Evolutionary conservation across 2,888 invertebrate species (phyloP), one percentile per base, ranked within the genome.

Genomic region (Cylloceria caligata): DNA sequence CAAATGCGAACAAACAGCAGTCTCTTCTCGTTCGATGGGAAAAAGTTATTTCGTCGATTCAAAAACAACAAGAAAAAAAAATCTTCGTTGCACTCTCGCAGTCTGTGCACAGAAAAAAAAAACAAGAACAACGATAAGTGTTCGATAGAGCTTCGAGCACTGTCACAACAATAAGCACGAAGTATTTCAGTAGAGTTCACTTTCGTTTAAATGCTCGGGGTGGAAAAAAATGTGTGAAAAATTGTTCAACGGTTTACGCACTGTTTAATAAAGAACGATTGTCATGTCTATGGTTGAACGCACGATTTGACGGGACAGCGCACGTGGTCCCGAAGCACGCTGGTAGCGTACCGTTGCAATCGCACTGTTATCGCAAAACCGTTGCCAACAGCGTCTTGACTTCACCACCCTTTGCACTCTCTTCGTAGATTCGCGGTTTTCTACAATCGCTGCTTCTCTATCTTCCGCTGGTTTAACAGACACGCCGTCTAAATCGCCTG

Each of bases 401-500:
- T 21, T 49, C 21, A 19, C 21, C 49, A 19, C 2, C 16, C 2
- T 19, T 49, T 49, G 21, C 19, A n/a, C 2, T 21, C 2, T 49
- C 5, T 49, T 49, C 19, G 9, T 19, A 6, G 9, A n/a, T 62
- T 21, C 39, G 16, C 16, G 39, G 34, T 62, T 62, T 19, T 62
- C 62, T 62, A 34, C 7, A 11, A 19, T 13, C 34, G 27, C 16
- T 27, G 11, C 21, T 1, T 5, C 11, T 62, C 45, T 45, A 16
- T 45, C 4, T 3, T 16, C 5, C 60, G 19, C 16, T n/a, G 19
- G 19, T 2, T 81, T 24, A 82, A 71, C 83, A 82, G 68, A 83
- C 73, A 83, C 91, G 90, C 80, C 91, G 89, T 85, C 91, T 88
- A 73, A 87, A 89, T 79, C 90, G 90, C 80, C 89, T 83, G 83